Conservation (phyloP, 2,888 invertebrate species). For the Vesta saturnalis region DNA sequence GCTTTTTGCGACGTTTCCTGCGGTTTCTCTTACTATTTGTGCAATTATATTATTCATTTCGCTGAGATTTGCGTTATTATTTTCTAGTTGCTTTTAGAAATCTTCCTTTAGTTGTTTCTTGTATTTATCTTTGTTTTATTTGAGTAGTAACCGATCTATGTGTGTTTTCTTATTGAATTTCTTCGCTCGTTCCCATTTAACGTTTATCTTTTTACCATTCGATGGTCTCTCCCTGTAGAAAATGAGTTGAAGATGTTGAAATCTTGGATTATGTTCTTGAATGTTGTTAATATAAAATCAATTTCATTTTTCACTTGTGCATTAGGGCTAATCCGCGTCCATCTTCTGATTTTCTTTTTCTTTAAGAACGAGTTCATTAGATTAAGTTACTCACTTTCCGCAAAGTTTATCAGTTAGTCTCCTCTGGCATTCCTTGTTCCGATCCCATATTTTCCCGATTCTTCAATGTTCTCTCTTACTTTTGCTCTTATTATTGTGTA, state of each 20-base stretch:
- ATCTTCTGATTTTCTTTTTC: background rate
- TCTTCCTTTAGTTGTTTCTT: too few species aligned
- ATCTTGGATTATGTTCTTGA: background rate
- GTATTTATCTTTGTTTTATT: too few species aligned
- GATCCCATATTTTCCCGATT: too few species aligned
- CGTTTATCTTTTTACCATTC: background rate
- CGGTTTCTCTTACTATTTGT: too few species aligned
- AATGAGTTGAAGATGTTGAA: too few species aligned
- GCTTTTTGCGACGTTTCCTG: too few species aligned
- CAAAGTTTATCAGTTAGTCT: background rate
- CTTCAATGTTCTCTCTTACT: too few species aligned
- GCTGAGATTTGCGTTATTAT: too few species aligned
- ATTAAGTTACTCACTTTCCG: background rate
- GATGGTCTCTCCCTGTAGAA: background rate
- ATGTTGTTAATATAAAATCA: background rate
- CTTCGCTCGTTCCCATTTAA: background rate
- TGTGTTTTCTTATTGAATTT: background rate
- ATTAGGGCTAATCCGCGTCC: background rate
- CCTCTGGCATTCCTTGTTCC: background rate
- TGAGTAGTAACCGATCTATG: background rate
- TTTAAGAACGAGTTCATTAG: background rate
- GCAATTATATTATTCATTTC: too few species aligned
- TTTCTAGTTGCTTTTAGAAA: background rate
- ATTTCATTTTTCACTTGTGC: background rate
- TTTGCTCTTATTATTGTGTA: too few species aligned